Evolutionary conservation across 2,888 invertebrate genomes (phyloP), one percentile per base, ranked within the genome.

Genomic region (Cremastinae sp.): DNA sequence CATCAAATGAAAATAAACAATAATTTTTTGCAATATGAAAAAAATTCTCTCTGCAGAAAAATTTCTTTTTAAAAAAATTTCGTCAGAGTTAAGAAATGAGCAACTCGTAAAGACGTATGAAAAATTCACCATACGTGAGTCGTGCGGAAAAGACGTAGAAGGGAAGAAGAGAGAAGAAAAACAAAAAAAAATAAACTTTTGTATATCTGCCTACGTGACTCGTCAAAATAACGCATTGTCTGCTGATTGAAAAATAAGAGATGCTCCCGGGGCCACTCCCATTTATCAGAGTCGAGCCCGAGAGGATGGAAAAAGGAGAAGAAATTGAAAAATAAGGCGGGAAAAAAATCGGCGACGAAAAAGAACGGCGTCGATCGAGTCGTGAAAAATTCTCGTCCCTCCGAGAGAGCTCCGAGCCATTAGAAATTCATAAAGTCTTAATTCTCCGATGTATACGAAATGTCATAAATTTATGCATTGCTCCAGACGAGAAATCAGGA

Each of bases 381-480:
- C 39, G 22, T 4, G 37, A 28, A 56, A 12, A 41, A 66, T 28
- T 37, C 28, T 51, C 47, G 62, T 18, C 49, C 49, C 16, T 64
- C 62, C n/a, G n/a, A n/a, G n/a, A n/a, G n/a, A n/a, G 56, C 58
- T 62, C 49, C 61, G 45, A 62, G 43, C 39, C 75, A 66, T 75
- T 71, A 61, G 45, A 71, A 70, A 75, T 75, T 75, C 70, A 71
- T 61, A 53, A 64, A 53, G 39, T 55, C 61, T 58, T 49, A 55
- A 74, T 70, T 74, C 74, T 3, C 41, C 49, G 35, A 8, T 3
- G 35, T 64, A 58, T 43, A 64, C n/a, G n/a, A n/a, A n/a, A 66
- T 43, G 61, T 61, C 28, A 68, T 20, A 62, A 75, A 75, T 75
- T 71, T 71, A 71, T 75, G 71, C 75, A 75, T 71, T 62, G 51